Base-by-base conservation (phyloP, 2,888 invertebrate species). In the Leucoma salicis region DNA sequence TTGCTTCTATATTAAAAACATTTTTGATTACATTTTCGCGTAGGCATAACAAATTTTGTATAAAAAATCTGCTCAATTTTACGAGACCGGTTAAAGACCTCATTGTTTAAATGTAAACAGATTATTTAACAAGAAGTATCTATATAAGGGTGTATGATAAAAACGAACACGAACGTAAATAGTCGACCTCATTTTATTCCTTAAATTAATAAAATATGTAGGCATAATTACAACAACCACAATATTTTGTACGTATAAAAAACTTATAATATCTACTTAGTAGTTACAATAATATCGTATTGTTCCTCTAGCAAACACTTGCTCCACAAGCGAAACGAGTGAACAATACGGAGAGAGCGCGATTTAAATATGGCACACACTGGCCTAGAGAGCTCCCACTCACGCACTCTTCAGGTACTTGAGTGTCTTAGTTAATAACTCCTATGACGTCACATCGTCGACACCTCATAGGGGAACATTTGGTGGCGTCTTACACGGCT, bases 401-500 rank as follows among this genome's bases (percentile, higher is more conserved):
- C 81, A 76, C 75, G 78, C 81, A 81, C 82, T 79, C 78, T 75
- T 89, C 88, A 88, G 88, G 88, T 88, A 88, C 88, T 78, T 76
- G 81, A 81, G 84, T 82, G 79, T 82, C 81, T 79, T 78, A 76
- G 78, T 76, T 78, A 82, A 78, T 80, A 77, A 75, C 65, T 67
- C 74, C 70, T 73, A 66, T 50, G 52, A 53, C 37, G 42, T 28
- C 45, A 57, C 40, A 39, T 46, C 25, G n/a, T n/a, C n/a, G n/a
- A 46, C 41, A 35, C 35, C 55, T 89, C 88, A 89, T 43, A 88
- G 82, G 36, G 88, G 89, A 62, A 87, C 83, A 53, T 86, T 86
- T 1, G 89, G 88, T 21, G 89, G 89, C 39, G 88, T 91, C 84
- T 79, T 92, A 86, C 81, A 92, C 62, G 82, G 91, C 81, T 85